Base-by-base conservation (phyloP, 2,113 vertebrate genomes). In the Colistium nudipinnis region DNA sequence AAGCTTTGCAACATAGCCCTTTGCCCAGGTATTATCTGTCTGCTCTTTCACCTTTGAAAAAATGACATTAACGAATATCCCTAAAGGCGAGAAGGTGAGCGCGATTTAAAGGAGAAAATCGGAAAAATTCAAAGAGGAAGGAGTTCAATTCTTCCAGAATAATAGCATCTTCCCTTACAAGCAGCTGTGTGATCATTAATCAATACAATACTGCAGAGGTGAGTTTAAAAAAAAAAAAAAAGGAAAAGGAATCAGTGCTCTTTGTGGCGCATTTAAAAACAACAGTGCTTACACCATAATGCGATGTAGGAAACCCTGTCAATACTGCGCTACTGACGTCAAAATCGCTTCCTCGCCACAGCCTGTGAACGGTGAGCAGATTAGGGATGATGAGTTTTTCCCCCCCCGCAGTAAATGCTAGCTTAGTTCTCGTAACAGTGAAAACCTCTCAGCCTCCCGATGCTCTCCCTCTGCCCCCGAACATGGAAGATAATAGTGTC, bases 1-100 rank as follows among this genome's bases (percentile, higher is more conserved):
- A 99, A 98, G 91, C 96, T 97, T 90, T 99, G 98, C 94, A 99
- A 99, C 94, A 99, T 99, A 90, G 98, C 98, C 76, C 95, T 99
- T 62, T 99, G 98, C 76, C 98, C 98, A 93, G 97, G 98, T 99
- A 87, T 88, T 48, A 79, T 74, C 54, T 74, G 57, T 77, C 61
- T 80, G 62, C 80, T 75, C 43, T 74, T 13, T 74, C 22, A 82
- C 61, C 38, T 70, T 56, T 27, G 10, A 57, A 51, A 56, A 51
- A 39, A 22, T 20, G 36, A 22, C 25, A 62, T 25, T 39, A 27
- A 75, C 10, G 44, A 2, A 24, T 62, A 39, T 22, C 13, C 22
- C 28, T 47, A n/a, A 35, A 47, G 33, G 43, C 38, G 49, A 51
- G 39, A 54, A 28, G 14, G 43, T 44, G 17, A 55, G n/a, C 49